Base-by-base conservation (phyloP, 2,888 invertebrate genomes). In the Drosophila multiciliata region DNA sequence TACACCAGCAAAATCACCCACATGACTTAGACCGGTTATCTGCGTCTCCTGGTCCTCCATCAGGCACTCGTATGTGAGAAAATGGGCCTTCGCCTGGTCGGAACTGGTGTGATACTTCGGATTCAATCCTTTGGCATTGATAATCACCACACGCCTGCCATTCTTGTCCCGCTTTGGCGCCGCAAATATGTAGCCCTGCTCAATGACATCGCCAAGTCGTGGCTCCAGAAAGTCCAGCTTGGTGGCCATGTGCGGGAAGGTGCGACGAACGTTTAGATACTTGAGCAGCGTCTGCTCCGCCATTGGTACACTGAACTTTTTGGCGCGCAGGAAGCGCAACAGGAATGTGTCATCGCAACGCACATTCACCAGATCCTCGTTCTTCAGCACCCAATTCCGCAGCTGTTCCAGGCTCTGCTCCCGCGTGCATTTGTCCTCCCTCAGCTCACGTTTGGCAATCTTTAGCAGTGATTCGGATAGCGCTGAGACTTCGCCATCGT, bases 251-350 rank as follows among this genome's bases (percentile, higher is more conserved):
- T 95, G 94, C 12, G 95, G 95, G 90, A 96, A 96, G 61, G 95
- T 95, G 90, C 95, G 95, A 70, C 96, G 94, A 54, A 97, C 94
- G 85, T 96, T 96, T 71, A 97, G 93, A 91, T 97, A 97, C 91
- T 97, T 97, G 26, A 97, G 94, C 45, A 97, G 91, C 53, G 95
- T 95, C 90, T 96, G 96, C 91, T 97, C 96, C 0, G 97, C 96
- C 95, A 96, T 95, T 2, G 95, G 96, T 38, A 97, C 94, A 89
- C 96, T 96, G 93, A 95, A 97, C 92, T 97, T 97, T 91, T 96
- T 96, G 73, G 95, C 95, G 2, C 97, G 94, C 68, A 97, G 93
- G 90, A 97, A 97, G 58, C 96, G 94, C 79, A 97, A 93, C 63
- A 97, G 93, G 91, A 97, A 97, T 53, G 93, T 94, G 73, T 96